Evolutionary conservation across 2,888 invertebrate species (phyloP), one percentile per base, ranked within the genome.

Genomic region (Incurvaria masculella): DNA sequence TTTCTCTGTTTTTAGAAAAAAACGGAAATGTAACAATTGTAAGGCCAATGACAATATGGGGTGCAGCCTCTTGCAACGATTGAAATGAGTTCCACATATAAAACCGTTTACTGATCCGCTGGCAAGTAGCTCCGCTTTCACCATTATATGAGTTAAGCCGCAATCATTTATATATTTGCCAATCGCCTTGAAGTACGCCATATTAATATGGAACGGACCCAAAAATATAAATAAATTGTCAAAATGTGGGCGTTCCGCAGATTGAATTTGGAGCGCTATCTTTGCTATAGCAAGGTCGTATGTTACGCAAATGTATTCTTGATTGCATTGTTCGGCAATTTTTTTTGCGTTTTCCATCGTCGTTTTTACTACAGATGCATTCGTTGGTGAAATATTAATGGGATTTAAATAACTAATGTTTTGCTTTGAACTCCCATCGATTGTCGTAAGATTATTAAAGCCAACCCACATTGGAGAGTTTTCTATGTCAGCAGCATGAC

Each of bases 351-450:
- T 54, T 47, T 45, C 43, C 55, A 61, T 55, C 16, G 60, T 62
- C 49, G 56, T 56, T 20, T 51, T 40, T 39, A 59, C 59, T 20
- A 58, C 57, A 26, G 57, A 48, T 44, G 40, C 46, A 49, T 57
- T 51, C 10, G 61, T 61, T n/a, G 61, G 60, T 11, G 61, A 61
- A 46, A 40, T 20, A 53, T 62, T 60, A 16, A 61, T 60, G 6
- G 58, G 57, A 45, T 58, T 57, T 5, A 60, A 47, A 50, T 62
- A 60, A 17, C 57, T 53, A 44, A 61, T 49, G 46, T 57, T 54
- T 52, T 61, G 58, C 42, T 51, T 48, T 41, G 46, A 21, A 42
- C 41, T 47, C 42, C 38, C 45, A 45, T 16, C 19, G 21, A 38
- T n/a, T 38, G 16, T 2, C 49, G 40, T 51, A 56, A 54, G 23